Evolutionary conservation across 2,113 vertebrate species (phyloP).

Genomic region (Lepus europaeus): DNA sequence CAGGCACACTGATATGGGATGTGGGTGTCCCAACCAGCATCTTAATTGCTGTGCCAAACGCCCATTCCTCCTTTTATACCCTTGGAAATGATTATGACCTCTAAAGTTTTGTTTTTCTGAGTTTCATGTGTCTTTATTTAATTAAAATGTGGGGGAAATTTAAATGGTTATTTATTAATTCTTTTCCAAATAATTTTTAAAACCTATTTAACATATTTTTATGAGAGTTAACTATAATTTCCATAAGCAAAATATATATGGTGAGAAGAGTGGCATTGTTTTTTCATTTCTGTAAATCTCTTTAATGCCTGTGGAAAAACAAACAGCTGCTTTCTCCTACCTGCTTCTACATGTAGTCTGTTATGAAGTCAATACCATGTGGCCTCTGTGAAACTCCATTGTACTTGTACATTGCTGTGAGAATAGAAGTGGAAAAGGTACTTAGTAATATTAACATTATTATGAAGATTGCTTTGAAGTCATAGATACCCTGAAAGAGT

Average conservation of each 20-base stretch:
- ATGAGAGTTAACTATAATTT: background rate
- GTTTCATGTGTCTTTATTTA: background rate
- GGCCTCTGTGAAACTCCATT: background rate
- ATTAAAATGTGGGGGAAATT: background rate
- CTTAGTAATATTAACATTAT: background rate
- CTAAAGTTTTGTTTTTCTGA: background rate
- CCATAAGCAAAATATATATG: slow-evolving; percentile 24
- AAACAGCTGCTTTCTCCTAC: background rate
- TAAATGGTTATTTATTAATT: background rate
- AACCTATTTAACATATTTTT: background rate
- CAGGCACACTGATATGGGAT: too few species aligned
- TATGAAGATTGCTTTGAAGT: background rate
- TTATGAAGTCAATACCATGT: background rate
- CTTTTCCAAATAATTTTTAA: slow-evolving; percentile 2
- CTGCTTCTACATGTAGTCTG: background rate
- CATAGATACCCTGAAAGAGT: background rate
- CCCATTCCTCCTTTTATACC: background rate
- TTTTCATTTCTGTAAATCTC: slow-evolving; percentile 12
- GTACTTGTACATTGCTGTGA: background rate
- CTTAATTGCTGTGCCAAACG: too few species aligned
- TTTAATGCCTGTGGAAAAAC: background rate
- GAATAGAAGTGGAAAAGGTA: background rate
- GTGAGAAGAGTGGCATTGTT: background rate
- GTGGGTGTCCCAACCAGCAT: too few species aligned
- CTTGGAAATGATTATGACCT: background rate